Evolutionary conservation across 1,140 invertebrate genomes (phyloP).

Genomic region (Gryllus bimaculatus): DNA sequence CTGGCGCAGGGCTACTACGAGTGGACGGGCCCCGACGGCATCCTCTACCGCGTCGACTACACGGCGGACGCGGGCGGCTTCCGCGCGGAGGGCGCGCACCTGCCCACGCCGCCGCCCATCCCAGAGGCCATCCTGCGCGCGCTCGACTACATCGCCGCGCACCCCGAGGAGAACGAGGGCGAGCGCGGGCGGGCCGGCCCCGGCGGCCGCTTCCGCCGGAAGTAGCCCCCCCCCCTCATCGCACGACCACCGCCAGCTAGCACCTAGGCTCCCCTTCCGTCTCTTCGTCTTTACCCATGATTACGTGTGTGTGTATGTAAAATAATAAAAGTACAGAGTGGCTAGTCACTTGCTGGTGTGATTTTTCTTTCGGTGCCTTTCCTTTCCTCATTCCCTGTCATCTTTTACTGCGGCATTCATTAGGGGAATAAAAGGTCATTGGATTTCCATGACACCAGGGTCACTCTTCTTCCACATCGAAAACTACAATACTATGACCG

Average conservation of each 20-base stretch:
- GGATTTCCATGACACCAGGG: too few relatives aligned
- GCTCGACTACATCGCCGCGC: conserved; percentile 24
- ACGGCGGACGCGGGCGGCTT: conserved; percentile 68
- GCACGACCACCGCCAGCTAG: too few relatives aligned
- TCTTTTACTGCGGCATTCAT: too few relatives aligned
- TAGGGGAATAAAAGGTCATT: too few relatives aligned
- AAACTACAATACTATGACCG: too few relatives aligned
- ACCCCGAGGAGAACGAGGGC: conserved; percentile 25
- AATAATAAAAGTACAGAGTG: neutral
- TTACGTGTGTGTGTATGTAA: neutral
- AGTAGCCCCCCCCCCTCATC: neutral
- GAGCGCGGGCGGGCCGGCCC: neutral
- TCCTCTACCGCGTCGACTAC: conserved; percentile 59
- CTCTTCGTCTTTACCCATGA: neutral
- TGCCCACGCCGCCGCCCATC: conserved; percentile 40
- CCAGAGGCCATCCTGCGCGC: conserved; percentile 37
- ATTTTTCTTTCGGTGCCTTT: too few relatives aligned
- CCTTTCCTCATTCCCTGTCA: too few relatives aligned
- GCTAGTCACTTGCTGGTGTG: neutral
- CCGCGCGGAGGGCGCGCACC: conserved; percentile 44
- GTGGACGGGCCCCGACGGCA: conserved; percentile 73
- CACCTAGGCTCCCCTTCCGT: neutral
- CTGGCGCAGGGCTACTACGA: conserved; percentile 63
- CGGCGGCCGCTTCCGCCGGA: neutral
- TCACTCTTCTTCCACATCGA: too few relatives aligned